phyloP scores from a whole-genome alignment of 2,113 vertebrate species.

The Polypterus bichir region DNA sequence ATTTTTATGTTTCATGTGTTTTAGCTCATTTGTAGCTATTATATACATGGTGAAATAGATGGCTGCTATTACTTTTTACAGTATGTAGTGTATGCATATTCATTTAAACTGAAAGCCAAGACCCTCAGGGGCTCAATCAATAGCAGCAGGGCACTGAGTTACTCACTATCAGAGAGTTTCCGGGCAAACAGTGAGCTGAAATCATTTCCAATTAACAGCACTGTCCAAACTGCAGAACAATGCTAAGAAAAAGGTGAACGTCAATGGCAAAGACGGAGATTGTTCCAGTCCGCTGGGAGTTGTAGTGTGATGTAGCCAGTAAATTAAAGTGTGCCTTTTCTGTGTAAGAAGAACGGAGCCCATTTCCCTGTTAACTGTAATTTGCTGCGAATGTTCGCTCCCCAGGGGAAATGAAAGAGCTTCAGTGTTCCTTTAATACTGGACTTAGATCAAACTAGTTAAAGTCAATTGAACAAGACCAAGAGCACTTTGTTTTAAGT shows the following conservation, averaged over 20 bases:
- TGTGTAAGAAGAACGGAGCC: slow-evolving; percentile 12
- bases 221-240: slow-evolving; percentile 14
- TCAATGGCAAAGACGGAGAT: slow-evolving; percentile 5
- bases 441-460: not conserved
- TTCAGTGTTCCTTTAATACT: slow-evolving; percentile 1
- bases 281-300: slow-evolving; percentile 12
- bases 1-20: too few relatives aligned
- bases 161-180: slow-evolving; percentile 6
- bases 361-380: slow-evolving; percentile 12
- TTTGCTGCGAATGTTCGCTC: slow-evolving; percentile 15
- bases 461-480: slow-evolving; percentile 1
- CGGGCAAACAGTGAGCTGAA: not conserved
- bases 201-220: slow-evolving; percentile 18
- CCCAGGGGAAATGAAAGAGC: slow-evolving; percentile 7
- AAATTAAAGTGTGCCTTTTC: slow-evolving; percentile 19
- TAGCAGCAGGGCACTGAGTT: not conserved
- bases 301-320: slow-evolving; percentile 12
- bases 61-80: too few relatives aligned
- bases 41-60: too few relatives aligned
- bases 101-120: not conserved
- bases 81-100: too few relatives aligned
- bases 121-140: not conserved
- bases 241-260: slow-evolving; percentile 3
- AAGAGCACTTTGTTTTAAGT: not conserved
- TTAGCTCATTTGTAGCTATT: too few relatives aligned